phyloP scores from a whole-genome alignment of 2,888 invertebrate species.

The Seira sanloemensis region DNA sequence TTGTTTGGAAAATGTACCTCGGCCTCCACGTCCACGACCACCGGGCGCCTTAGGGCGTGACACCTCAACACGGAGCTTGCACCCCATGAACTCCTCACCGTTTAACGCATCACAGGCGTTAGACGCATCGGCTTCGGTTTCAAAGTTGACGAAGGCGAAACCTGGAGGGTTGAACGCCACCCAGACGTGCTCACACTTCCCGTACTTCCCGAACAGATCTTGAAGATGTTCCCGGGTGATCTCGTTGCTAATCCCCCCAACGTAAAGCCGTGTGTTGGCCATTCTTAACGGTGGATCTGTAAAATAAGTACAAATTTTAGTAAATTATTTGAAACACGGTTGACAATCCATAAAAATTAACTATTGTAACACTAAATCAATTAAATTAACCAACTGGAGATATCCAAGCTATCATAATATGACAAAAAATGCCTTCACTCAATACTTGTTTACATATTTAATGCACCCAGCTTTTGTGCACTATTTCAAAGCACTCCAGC shows the following conservation, averaged over 20 bases:
- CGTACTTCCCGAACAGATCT: slow-evolving; percentile 92
- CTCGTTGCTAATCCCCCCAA: slow-evolving; percentile 91
- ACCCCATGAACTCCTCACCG: slow-evolving; percentile 90
- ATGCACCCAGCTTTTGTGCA: not conserved
- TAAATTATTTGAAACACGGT: not conserved
- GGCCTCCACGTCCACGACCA: slow-evolving; percentile 69
- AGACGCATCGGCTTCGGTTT: slow-evolving; percentile 91
- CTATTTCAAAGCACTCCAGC: too few species aligned
- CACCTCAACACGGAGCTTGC: slow-evolving; percentile 91
- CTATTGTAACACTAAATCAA: not conserved
- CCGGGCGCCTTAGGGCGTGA: slow-evolving; percentile 79
- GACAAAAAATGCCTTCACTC: not conserved
- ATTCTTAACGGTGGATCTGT: slow-evolving; percentile 60
- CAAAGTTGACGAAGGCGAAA: slow-evolving; percentile 95
- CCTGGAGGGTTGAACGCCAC: slow-evolving; percentile 95
- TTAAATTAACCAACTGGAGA: not conserved
- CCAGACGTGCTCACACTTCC: slow-evolving; percentile 94
- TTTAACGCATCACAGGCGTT: slow-evolving; percentile 92
- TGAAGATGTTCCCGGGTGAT: slow-evolving; percentile 95
- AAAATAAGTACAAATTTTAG: slow-evolving; percentile 11
- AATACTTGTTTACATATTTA: too few species aligned
- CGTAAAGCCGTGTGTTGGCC: slow-evolving; percentile 86
- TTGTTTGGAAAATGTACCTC: slow-evolving; percentile 38
- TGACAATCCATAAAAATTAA: not conserved
- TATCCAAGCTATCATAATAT: not conserved